A percentile compares a stretch with the other conserved stretches of the same genome.
phyloP scores from a whole-genome alignment of 1,140 invertebrate genomes.

The Ceratina calcarata region DNA sequence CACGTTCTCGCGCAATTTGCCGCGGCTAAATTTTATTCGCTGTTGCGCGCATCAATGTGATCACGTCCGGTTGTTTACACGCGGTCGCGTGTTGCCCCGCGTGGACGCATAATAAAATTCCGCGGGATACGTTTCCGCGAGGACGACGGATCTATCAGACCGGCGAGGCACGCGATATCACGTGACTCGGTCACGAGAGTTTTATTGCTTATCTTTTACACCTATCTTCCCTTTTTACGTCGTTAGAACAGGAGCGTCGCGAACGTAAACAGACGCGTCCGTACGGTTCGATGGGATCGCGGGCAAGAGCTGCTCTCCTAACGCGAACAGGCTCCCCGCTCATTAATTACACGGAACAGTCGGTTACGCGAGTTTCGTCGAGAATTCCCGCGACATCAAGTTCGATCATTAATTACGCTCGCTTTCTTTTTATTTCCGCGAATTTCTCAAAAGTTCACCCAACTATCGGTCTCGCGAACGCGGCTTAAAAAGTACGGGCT shows the following conservation, averaged over 20 bases:
- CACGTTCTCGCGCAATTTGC: conserved; percentile 1
- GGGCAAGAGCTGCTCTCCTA: background rate
- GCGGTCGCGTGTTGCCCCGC: conserved; percentile 15
- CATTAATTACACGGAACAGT: conserved; percentile 16
- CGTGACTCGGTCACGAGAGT: conserved; percentile 53
- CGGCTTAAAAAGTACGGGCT: background rate
- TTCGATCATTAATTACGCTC: conserved; percentile 10
- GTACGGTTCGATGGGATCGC: conserved; percentile 13
- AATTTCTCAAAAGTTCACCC: background rate
- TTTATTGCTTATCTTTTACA: conserved; percentile 55
- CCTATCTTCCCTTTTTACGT: conserved; percentile 46
- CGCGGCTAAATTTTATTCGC: background rate
- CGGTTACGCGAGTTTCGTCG: background rate
- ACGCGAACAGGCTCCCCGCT: conserved; percentile 2
- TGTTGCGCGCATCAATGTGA: background rate
- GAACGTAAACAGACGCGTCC: background rate
- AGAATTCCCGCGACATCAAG: background rate
- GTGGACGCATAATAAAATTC: conserved; percentile 45
- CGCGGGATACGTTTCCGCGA: conserved; percentile 11
- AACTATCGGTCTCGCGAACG: background rate
- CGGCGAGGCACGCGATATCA: conserved; percentile 51
- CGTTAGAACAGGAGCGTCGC: background rate
- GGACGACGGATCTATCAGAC: conserved; percentile 50
- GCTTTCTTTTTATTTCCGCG: background rate
- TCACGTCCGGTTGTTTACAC: conserved; percentile 26